A percentile compares a stretch with the other conserved stretches of the same genome.
Evolutionary conservation across 2,888 invertebrate species (phyloP).

Genomic region (Cantharis flavilabris): DNA sequence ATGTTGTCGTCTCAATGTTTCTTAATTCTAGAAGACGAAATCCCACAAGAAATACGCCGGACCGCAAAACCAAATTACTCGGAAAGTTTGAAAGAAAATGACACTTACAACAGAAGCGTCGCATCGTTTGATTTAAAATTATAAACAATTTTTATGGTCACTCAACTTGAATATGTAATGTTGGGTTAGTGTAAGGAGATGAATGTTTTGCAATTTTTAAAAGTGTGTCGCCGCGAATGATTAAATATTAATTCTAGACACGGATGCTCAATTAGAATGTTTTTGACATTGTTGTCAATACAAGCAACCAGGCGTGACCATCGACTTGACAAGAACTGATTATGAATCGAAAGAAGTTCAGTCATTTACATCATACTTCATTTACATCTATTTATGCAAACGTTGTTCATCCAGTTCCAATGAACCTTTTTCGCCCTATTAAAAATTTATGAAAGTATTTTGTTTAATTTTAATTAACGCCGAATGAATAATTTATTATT

Average conservation of each 20-base stretch:
- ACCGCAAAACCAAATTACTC: constrained; percentile 19
- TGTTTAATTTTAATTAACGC: constrained; percentile 23
- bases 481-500: constrained; percentile 21
- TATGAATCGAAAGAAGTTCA: constrained; percentile 44
- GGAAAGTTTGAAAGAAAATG: neutral
- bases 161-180: neutral
- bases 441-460: constrained; percentile 24
- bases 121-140: neutral
- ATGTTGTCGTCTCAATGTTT: constrained; percentile 22
- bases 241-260: constrained; percentile 38
- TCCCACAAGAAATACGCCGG: constrained; percentile 25
- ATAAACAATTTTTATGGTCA: neutral
- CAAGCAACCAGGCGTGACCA: constrained; percentile 42
- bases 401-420: constrained; percentile 15
- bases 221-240: neutral
- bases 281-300: constrained; percentile 52
- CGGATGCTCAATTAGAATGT: constrained; percentile 50
- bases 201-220: neutral
- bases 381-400: constrained; percentile 38
- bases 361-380: constrained; percentile 38
- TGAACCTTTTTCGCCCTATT: constrained; percentile 10
- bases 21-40: constrained; percentile 22
- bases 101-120: neutral
- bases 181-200: neutral
- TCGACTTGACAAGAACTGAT: constrained; percentile 46